A percentile compares a stretch with the other conserved stretches of the same genome.
phyloP scores from a whole-genome alignment of 1,140 invertebrate genomes.

The Lepidurus arcticus region DNA sequence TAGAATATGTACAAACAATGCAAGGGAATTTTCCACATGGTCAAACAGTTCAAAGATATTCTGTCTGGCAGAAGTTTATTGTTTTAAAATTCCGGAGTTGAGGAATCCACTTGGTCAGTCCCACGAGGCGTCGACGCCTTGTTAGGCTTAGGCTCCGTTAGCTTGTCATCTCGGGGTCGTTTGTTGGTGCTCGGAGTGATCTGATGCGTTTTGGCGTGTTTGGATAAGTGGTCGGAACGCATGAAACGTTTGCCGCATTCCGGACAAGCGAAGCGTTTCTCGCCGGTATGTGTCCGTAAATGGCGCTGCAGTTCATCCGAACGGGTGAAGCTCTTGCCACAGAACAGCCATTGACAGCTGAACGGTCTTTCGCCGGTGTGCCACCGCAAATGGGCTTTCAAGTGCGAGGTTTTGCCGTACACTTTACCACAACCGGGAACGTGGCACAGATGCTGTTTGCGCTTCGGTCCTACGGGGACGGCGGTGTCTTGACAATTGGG shows the following conservation, averaged over 20 bases:
- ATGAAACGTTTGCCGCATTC: conserved; percentile 80
- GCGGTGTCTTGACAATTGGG: conserved; percentile 38
- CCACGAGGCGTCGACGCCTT: not conserved
- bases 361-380: conserved; percentile 60
- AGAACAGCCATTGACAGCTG: conserved; percentile 52
- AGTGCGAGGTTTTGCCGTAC: conserved; percentile 65
- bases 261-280: conserved; percentile 90
- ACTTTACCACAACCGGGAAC: conserved; percentile 58
- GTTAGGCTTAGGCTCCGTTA: not conserved
- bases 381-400: conserved; percentile 63
- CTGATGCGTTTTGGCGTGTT: conserved; percentile 92
- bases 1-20: conserved; percentile 1
- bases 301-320: conserved; percentile 96
- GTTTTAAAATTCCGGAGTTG: not conserved
- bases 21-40: not conserved
- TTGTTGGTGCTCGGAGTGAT: conserved; percentile 39
- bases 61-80: too few relatives aligned
- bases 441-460: conserved; percentile 80
- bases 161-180: conserved; percentile 69
- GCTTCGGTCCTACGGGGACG: conserved; percentile 53
- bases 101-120: not conserved
- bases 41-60: too few relatives aligned
- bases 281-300: conserved; percentile 91
- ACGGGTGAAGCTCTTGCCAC: conserved; percentile 75
- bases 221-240: conserved; percentile 83